Conservation (phyloP, 2,113 vertebrate species). For the Mustela lutreola region DNA sequence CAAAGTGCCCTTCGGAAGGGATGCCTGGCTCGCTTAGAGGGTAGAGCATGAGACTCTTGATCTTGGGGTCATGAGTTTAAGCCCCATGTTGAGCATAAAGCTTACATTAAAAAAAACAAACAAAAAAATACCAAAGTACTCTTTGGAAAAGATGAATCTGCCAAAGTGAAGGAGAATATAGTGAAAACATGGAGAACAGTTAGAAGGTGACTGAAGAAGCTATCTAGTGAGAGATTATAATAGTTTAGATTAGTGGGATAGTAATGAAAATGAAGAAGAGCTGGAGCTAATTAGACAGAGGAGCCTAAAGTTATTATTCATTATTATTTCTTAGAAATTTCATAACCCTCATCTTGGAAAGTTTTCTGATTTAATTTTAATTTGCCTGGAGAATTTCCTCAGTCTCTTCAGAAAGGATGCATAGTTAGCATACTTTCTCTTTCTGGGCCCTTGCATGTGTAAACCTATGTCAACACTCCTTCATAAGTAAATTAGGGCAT, state of each 20-base stretch:
- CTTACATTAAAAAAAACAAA: background rate
- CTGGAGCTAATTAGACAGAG: background rate
- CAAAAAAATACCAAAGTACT: background rate
- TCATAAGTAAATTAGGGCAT: background rate
- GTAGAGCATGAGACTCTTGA: conserved; percentile 97
- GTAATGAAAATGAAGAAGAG: conserved; percentile 15
- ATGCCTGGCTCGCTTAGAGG: conserved; percentile 93
- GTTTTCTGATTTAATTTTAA: conserved; percentile 26
- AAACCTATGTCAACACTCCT: background rate
- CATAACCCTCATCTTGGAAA: background rate
- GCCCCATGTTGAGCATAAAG: background rate
- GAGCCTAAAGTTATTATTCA: background rate
- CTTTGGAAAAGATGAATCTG: background rate
- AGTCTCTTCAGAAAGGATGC: background rate
- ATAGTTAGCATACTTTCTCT: background rate
- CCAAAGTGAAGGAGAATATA: background rate
- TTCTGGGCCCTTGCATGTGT: background rate
- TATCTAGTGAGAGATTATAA: background rate
- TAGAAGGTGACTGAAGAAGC: background rate
- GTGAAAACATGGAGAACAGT: background rate
- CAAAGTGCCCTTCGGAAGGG: background rate
- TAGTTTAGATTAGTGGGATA: background rate
- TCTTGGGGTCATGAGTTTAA: conserved; percentile 75
- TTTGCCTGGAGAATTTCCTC: background rate
- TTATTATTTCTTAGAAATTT: background rate